These are phyloP conservation scores for Blennius ocellaris DNA, from an alignment of 2,113 vertebrate species.

Conservation along the genomic window DNA sequence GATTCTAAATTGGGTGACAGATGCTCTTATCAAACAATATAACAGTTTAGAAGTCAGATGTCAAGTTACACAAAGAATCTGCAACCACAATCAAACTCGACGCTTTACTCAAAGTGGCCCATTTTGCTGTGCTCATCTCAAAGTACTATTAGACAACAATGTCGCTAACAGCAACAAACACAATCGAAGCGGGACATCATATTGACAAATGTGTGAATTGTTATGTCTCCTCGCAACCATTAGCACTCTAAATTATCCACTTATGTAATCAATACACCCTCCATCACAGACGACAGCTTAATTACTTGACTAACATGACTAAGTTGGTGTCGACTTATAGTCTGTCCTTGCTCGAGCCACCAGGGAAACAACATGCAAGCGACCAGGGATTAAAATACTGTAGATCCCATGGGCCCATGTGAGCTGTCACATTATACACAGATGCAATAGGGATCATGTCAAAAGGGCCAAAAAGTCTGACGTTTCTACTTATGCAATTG, in stretches of 20 bases:
- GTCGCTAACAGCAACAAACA: conserved; percentile 18
- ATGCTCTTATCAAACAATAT: conserved; percentile 39
- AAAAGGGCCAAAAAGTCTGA: conserved; percentile 19
- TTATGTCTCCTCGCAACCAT: conserved; percentile 17
- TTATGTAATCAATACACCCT: conserved; percentile 21
- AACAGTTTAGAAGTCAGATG: conserved; percentile 18
- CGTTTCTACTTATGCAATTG: conserved; percentile 35
- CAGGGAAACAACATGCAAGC: conserved; percentile 23
- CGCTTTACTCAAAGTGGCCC: neutral
- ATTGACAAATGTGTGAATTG: conserved; percentile 26
- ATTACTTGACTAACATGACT: conserved; percentile 27
- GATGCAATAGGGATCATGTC: conserved; percentile 50
- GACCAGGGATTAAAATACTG: conserved; percentile 54
- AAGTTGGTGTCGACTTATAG: conserved; percentile 32
- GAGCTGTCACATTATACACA: conserved; percentile 47
- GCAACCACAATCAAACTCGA: conserved; percentile 23
- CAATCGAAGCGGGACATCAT: neutral
- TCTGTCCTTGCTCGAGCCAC: conserved; percentile 15
- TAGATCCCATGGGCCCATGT: conserved; percentile 12
- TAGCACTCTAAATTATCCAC: conserved; percentile 31
- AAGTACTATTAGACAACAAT: too few relatives aligned
- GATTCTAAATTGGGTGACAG: conserved; percentile 32
- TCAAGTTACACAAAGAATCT: conserved; percentile 19
- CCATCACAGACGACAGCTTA: conserved; percentile 16
- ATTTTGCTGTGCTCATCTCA: neutral